Percentiles rank a stretch among this genome's conserved stretches.
Evolutionary conservation across 2,888 invertebrate genomes (phyloP).

Genomic region (Agriotes lineatus): DNA sequence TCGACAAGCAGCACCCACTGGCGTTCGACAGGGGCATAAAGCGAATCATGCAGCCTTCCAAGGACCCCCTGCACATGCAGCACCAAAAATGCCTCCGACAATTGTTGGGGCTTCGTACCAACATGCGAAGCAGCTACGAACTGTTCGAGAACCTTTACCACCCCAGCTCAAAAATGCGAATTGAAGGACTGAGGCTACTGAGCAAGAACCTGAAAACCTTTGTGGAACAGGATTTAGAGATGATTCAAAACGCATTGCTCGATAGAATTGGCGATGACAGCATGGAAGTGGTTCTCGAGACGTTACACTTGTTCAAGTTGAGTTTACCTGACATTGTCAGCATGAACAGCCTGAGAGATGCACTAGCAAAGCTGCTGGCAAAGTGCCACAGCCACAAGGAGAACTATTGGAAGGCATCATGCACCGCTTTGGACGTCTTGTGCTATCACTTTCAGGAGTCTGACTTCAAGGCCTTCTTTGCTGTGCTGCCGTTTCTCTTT

Average conservation of each 20-base stretch:
- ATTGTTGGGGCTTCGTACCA: conserved; percentile 53
- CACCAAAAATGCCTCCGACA: conserved; percentile 53
- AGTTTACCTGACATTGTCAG: conserved; percentile 31
- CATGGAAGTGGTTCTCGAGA: conserved; percentile 71
- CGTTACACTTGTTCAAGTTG: conserved; percentile 62
- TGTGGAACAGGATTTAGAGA: conserved; percentile 69
- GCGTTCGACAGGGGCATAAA: conserved; percentile 79
- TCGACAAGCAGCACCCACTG: conserved; percentile 80
- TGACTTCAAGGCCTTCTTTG: conserved; percentile 71
- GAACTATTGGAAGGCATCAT: conserved; percentile 64
- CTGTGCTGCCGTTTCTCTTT: conserved; percentile 74
- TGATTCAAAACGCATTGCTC: conserved; percentile 74
- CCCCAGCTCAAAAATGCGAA: conserved; percentile 74
- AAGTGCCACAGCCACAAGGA: conserved; percentile 61
- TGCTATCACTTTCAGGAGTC: conserved; percentile 59
- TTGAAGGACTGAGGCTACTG: conserved; percentile 76
- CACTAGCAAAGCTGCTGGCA: conserved; percentile 69
- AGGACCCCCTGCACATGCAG: conserved; percentile 19
- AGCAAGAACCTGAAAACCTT: conserved; percentile 69
- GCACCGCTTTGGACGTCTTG: conserved; percentile 50
- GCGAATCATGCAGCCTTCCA: conserved; percentile 65
- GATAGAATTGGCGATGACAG: conserved; percentile 79
- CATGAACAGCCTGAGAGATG: conserved; percentile 64
- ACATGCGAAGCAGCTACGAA: conserved; percentile 57
- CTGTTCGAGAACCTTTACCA: conserved; percentile 82